phyloP scores from a whole-genome alignment of 1,140 invertebrate genomes.

The Aleiodes sp. region DNA sequence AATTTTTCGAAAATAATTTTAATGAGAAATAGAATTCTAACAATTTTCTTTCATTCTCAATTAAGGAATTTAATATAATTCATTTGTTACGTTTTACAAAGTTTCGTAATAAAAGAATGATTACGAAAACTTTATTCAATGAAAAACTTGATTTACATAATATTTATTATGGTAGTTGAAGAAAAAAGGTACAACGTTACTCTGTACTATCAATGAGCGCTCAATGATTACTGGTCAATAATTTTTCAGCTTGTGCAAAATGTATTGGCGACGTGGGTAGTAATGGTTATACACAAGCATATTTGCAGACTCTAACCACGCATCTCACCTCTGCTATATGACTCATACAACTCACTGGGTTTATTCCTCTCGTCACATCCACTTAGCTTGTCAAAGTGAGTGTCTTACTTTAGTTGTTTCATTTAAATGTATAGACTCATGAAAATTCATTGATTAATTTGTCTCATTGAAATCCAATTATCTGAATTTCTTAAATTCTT shows the following conservation, averaged over 20 bases:
- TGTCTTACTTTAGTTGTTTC: not conserved
- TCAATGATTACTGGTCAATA: slow-evolving; percentile 50
- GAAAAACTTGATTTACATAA: too few relatives aligned
- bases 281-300: not conserved
- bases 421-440: not conserved
- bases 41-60: too few relatives aligned
- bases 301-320: not conserved
- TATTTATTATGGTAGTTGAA: too few relatives aligned
- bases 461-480: too few relatives aligned
- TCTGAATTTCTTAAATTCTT: too few relatives aligned
- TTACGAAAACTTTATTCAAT: too few relatives aligned
- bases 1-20: too few relatives aligned
- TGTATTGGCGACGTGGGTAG: slow-evolving; percentile 18
- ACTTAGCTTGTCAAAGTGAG: not conserved
- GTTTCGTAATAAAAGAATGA: too few relatives aligned
- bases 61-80: too few relatives aligned
- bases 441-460: not conserved
- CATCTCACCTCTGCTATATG: not conserved
- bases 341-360: not conserved
- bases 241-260: slow-evolving; percentile 36
- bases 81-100: too few relatives aligned
- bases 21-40: too few relatives aligned
- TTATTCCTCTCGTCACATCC: not conserved
- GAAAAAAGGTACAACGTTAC: too few relatives aligned
- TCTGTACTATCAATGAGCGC: slow-evolving; percentile 49